A percentile compares a stretch with the other conserved stretches of the same genome.
Evolutionary conservation across 2,113 vertebrate genomes (phyloP).

Genomic region (Glaucidium brasilianum): DNA sequence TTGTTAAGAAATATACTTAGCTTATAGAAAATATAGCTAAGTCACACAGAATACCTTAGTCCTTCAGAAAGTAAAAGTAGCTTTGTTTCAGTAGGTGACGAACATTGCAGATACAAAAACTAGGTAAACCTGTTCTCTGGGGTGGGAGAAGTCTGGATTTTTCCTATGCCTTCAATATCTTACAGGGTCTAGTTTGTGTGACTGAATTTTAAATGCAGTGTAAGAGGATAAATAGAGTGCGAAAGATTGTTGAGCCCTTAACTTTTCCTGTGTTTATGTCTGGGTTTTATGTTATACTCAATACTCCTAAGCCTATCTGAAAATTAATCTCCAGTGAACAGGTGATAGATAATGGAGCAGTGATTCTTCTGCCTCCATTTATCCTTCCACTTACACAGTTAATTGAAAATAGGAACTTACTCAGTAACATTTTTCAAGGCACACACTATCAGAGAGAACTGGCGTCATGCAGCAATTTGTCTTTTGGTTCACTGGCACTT

Average conservation of each 20-base stretch:
- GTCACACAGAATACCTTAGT: background rate
- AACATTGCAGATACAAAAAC: background rate
- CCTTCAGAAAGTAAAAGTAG: background rate
- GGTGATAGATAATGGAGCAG: background rate
- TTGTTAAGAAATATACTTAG: background rate
- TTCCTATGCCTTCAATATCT: background rate
- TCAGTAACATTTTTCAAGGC: background rate
- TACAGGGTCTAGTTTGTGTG: background rate
- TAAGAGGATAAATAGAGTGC: constrained; percentile 10
- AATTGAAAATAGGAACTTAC: background rate
- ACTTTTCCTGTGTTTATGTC: constrained; percentile 21
- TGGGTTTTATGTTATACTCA: constrained; percentile 2
- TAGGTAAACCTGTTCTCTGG: background rate
- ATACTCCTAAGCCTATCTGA: background rate
- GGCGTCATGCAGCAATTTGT: background rate
- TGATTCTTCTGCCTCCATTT: background rate
- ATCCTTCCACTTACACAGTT: background rate
- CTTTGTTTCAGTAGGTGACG: background rate
- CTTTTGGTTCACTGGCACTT: constrained; percentile 12
- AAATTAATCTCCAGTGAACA: constrained; percentile 31
- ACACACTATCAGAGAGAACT: background rate
- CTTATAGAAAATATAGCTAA: too few relatives aligned
- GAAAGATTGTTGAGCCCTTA: background rate
- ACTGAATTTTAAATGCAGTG: background rate
- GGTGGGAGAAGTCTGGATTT: background rate